phyloP scores from a whole-genome alignment of 1,140 invertebrate species.

The Lycorma delicatula region DNA sequence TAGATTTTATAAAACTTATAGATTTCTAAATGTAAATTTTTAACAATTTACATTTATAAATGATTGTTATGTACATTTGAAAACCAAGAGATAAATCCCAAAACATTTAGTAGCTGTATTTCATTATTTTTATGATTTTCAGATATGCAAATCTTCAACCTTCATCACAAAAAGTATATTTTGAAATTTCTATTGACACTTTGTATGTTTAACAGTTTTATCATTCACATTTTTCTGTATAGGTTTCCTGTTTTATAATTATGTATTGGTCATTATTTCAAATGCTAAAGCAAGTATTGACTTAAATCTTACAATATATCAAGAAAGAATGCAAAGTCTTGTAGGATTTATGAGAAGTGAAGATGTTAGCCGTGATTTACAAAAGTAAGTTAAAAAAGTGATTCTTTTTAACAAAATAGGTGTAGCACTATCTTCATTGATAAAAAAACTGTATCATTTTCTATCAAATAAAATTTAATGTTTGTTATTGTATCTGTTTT shows the following conservation, averaged over 20 bases:
- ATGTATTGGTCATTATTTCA: slow-evolving; percentile 40
- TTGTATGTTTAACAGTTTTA: too few species aligned
- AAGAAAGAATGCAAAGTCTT: slow-evolving; percentile 39
- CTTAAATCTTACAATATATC: slow-evolving; percentile 37
- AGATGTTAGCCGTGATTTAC: slow-evolving; percentile 29
- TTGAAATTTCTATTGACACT: too few species aligned
- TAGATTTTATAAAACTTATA: too few species aligned
- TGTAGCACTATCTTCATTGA: not conserved
- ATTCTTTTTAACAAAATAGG: not conserved
- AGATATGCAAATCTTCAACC: too few species aligned
- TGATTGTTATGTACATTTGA: too few species aligned
- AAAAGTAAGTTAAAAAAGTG: slow-evolving; percentile 29
- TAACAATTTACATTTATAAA: too few species aligned
- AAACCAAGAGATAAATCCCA: too few species aligned
- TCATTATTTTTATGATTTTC: too few species aligned
- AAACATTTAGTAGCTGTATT: too few species aligned
- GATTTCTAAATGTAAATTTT: too few species aligned
- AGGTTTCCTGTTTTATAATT: slow-evolving; percentile 39
- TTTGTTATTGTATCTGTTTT: slow-evolving; percentile 10
- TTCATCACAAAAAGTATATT: too few species aligned
- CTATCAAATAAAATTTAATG: not conserved
- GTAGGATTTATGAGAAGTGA: slow-evolving; percentile 37
- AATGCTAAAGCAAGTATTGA: slow-evolving; percentile 39
- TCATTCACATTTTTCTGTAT: not conserved
- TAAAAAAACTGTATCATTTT: not conserved